These are phyloP conservation scores for Pleuronectes platessa DNA, from an alignment of 2,113 vertebrate genomes.

Conservation along the genomic window DNA sequence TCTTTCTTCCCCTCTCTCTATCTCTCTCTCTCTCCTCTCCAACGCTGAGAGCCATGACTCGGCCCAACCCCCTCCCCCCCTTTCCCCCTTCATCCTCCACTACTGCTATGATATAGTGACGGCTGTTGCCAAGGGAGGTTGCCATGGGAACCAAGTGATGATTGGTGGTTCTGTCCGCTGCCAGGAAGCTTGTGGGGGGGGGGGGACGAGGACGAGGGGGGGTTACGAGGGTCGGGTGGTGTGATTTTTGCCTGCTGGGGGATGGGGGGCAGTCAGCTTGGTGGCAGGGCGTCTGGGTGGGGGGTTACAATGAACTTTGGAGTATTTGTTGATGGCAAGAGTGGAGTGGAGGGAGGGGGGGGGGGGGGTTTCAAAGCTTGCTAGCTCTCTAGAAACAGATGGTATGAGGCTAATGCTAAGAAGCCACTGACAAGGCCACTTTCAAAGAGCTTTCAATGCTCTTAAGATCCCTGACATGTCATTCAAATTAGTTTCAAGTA, in stretches of 20 bases:
- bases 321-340: conserved; percentile 59
- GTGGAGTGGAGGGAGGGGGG: background rate
- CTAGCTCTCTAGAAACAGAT: conserved; percentile 64
- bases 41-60: conserved; percentile 88
- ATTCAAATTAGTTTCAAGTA: conserved; percentile 35
- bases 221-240: conserved; percentile 50
- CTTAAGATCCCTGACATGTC: conserved; percentile 32
- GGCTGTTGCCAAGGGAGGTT: conserved; percentile 92
- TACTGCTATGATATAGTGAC: conserved; percentile 90
- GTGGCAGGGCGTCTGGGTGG: conserved; percentile 53
- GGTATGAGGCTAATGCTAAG: conserved; percentile 58
- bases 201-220: conserved; percentile 76
- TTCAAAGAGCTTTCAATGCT: conserved; percentile 45
- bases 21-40: conserved; percentile 72
- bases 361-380: conserved; percentile 19
- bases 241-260: conserved; percentile 60
- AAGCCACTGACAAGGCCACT: conserved; percentile 46
- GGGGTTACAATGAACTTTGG: conserved; percentile 69
- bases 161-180: conserved; percentile 88
- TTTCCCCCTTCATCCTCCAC: conserved; percentile 59
- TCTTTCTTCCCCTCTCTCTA: conserved; percentile 54
- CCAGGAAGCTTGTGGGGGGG: conserved; percentile 87
- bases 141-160: conserved; percentile 92
- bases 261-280: conserved; percentile 65
- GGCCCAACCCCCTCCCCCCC: conserved; percentile 87